phyloP scores from a whole-genome alignment of 2,888 invertebrate genomes.

The Tiliacea aurago region DNA sequence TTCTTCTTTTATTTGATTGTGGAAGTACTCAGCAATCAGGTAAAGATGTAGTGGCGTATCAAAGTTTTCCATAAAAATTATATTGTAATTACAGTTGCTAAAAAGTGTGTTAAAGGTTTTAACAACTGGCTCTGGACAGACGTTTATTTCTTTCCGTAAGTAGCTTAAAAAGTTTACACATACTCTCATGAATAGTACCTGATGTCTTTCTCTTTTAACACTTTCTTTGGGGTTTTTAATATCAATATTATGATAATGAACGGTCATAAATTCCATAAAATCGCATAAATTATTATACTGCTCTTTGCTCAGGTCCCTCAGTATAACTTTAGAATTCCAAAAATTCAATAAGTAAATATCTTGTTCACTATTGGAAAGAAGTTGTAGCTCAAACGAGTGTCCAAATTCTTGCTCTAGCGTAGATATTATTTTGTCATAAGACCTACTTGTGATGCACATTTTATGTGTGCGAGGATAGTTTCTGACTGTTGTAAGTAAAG shows the following conservation, averaged over 20 bases:
- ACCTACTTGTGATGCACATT: slow-evolving; percentile 59
- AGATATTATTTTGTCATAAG: slow-evolving; percentile 47
- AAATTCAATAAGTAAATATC: slow-evolving; percentile 37
- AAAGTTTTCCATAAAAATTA: slow-evolving; percentile 1
- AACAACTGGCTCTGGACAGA: slow-evolving; percentile 2
- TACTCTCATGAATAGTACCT: slow-evolving; percentile 8
- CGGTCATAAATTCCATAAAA: slow-evolving; percentile 38
- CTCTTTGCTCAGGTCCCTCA: slow-evolving; percentile 14
- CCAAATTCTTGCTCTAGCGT: slow-evolving; percentile 30
- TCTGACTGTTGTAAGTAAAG: slow-evolving; percentile 25
- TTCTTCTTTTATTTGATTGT: slow-evolving; percentile 23
- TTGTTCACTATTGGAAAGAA: slow-evolving; percentile 28
- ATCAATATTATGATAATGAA: background rate
- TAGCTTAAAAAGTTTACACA: slow-evolving; percentile 25
- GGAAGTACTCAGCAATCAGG: slow-evolving; percentile 41
- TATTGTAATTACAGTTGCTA: background rate
- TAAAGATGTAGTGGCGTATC: slow-evolving; percentile 47
- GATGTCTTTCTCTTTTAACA: background rate
- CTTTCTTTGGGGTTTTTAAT: background rate
- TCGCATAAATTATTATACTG: slow-evolving; percentile 37
- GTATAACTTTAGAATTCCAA: slow-evolving; percentile 38
- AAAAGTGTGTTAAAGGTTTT: slow-evolving; percentile 13
- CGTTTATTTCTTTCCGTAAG: slow-evolving; percentile 13
- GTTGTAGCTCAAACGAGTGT: slow-evolving; percentile 16
- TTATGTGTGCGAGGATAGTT: slow-evolving; percentile 21